phyloP scores from a whole-genome alignment of 2,113 vertebrate species.

The Oceanodroma tethys region DNA sequence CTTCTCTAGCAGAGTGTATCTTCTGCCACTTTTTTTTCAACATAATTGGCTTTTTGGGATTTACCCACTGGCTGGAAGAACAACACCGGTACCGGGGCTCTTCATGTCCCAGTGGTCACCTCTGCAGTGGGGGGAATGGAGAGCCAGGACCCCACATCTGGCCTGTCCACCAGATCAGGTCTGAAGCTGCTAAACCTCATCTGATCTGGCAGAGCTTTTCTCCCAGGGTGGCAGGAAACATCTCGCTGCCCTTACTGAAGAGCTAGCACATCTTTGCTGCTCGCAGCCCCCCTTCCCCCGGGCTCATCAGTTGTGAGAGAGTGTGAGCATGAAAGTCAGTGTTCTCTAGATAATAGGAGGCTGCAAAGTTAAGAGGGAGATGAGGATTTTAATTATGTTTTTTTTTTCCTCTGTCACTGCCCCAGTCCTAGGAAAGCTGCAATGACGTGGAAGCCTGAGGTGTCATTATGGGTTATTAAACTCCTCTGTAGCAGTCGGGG shows the following conservation, averaged over 20 bases:
- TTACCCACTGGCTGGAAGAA: neutral
- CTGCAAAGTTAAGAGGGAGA: neutral
- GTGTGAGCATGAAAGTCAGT: fast-evolving
- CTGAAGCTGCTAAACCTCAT: neutral
- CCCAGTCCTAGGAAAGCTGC: neutral
- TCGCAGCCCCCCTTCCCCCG: neutral
- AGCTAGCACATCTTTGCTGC: neutral
- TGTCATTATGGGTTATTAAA: slow-evolving; percentile 67
- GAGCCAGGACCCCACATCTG: neutral
- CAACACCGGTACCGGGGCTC: fast-evolving
- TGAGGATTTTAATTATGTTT: slow-evolving; percentile 9
- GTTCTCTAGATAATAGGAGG: neutral
- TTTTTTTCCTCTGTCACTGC: neutral
- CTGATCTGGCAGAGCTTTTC: neutral
- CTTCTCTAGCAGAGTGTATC: neutral
- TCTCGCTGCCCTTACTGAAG: fast-evolving
- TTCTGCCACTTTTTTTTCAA: neutral
- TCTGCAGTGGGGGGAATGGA: neutral
- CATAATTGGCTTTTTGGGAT: fast-evolving
- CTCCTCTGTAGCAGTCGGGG: neutral
- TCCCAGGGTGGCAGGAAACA: neutral
- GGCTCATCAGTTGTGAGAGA: neutral
- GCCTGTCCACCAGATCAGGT: neutral
- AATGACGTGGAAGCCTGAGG: neutral
- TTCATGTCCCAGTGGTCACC: neutral